phyloP scores from a whole-genome alignment of 2,113 vertebrate genomes.

The Indicator maculatus region DNA sequence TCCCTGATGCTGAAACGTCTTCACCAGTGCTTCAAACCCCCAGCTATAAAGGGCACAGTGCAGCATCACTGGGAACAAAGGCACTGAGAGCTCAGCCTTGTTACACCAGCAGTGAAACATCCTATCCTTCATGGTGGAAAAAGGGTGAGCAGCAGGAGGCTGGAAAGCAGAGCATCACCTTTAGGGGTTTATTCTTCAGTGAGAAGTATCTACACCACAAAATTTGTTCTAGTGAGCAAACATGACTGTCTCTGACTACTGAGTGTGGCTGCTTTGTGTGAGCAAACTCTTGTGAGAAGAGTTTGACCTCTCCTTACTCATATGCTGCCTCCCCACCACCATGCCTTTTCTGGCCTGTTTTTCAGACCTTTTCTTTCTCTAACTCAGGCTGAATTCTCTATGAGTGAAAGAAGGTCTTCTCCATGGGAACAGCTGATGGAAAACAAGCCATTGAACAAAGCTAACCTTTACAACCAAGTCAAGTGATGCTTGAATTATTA shows the following conservation, averaged over 20 bases:
- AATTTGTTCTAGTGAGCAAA: constrained; percentile 33
- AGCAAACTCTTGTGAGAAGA: not conserved
- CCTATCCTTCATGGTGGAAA: not conserved
- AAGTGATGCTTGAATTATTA: constrained; percentile 67
- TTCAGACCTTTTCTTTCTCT: constrained; percentile 26
- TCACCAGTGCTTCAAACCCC: not conserved
- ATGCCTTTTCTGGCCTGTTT: constrained; percentile 23
- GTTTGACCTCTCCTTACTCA: constrained; percentile 26
- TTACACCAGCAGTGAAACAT: not conserved
- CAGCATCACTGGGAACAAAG: not conserved
- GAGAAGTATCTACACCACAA: not conserved
- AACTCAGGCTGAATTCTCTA: constrained; percentile 44
- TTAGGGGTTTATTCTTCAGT: not conserved
- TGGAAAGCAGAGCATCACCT: not conserved
- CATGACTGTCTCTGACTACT: not conserved
- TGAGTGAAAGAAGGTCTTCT: constrained; percentile 56
- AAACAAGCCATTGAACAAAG: constrained; percentile 65
- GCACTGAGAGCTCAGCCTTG: not conserved
- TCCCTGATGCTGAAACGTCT: not conserved
- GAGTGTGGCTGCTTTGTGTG: not conserved
- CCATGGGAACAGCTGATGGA: constrained; percentile 74
- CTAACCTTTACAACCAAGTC: constrained; percentile 68
- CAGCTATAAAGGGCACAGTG: rapidly evolving
- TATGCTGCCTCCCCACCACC: not conserved
- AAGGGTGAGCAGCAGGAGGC: not conserved